A percentile compares a stretch with the other conserved stretches of the same genome.
Conservation (phyloP, 2,113 vertebrate species). For the Oryzias celebensis region DNA sequence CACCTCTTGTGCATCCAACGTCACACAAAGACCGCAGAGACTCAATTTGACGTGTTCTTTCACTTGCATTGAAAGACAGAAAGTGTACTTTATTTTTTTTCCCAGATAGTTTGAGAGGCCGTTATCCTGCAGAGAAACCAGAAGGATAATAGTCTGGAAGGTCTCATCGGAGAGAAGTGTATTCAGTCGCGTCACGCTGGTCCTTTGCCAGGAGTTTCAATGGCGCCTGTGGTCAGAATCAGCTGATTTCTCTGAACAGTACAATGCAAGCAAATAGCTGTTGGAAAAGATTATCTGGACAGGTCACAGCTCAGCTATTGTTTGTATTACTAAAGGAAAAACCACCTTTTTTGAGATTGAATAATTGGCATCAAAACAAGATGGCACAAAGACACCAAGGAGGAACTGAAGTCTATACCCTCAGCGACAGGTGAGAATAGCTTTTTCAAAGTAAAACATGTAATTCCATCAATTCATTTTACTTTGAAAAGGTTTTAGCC, state of each 20-base stretch:
- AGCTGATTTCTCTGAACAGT: conserved; percentile 46
- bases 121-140: conserved; percentile 14
- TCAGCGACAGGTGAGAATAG: no score
- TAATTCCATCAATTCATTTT: neutral
- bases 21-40: conserved; percentile 43
- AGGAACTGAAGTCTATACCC: no score
- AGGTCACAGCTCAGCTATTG: conserved; percentile 16
- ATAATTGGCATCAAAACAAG: no score
- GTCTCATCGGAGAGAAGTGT: conserved; percentile 24
- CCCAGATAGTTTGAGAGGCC: conserved; percentile 18
- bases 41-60: conserved; percentile 35
- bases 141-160: conserved; percentile 17
- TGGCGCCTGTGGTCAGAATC: conserved; percentile 38
- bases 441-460: neutral
- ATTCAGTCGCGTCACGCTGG: conserved; percentile 36
- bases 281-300: conserved; percentile 16
- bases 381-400: no score
- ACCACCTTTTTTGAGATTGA: no score
- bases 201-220: conserved; percentile 44
- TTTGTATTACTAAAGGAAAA: neutral
- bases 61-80: conserved; percentile 35
- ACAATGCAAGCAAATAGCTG: conserved; percentile 15
- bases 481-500: neutral
- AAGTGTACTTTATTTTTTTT: conserved; percentile 41
- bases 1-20: conserved; percentile 39